Conservation (phyloP, 2,888 invertebrate genomes). For the Catocala nupta region DNA sequence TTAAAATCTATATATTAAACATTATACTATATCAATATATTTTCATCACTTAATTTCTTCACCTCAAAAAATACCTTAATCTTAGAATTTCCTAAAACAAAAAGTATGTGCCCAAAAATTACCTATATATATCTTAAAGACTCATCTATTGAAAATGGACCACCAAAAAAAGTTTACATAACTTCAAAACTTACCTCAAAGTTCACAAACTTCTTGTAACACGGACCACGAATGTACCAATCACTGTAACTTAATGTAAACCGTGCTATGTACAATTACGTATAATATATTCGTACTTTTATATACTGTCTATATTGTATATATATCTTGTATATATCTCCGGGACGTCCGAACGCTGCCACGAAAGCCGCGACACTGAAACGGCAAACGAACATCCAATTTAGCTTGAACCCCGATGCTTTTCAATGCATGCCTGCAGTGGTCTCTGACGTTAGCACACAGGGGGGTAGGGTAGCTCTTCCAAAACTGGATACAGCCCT, state of each 20-base stretch:
- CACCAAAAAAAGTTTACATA: slow-evolving; percentile 36
- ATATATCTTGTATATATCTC: slow-evolving; percentile 8
- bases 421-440: slow-evolving; percentile 44
- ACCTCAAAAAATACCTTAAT: too few species aligned
- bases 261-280: slow-evolving; percentile 20
- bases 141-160: neutral
- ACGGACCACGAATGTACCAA: slow-evolving; percentile 21
- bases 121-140: too few species aligned
- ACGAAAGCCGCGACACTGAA: slow-evolving; percentile 43
- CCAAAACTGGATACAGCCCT: slow-evolving; percentile 28
- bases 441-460: slow-evolving; percentile 28
- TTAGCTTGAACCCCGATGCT: slow-evolving; percentile 26
- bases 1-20: too few species aligned
- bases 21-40: too few species aligned
- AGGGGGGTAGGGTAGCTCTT: slow-evolving; percentile 35
- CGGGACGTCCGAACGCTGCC: slow-evolving; percentile 39
- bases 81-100: too few species aligned
- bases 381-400: slow-evolving; percentile 30
- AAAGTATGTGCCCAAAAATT: too few species aligned
- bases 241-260: slow-evolving; percentile 28
- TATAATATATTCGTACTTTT: slow-evolving; percentile 27
- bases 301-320: slow-evolving; percentile 13
- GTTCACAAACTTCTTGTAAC: slow-evolving; percentile 41
- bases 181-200: slow-evolving; percentile 49
- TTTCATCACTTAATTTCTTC: too few species aligned